Conservation (phyloP, 1,140 invertebrate species). For the Cyrtorhinus lividipennis region DNA sequence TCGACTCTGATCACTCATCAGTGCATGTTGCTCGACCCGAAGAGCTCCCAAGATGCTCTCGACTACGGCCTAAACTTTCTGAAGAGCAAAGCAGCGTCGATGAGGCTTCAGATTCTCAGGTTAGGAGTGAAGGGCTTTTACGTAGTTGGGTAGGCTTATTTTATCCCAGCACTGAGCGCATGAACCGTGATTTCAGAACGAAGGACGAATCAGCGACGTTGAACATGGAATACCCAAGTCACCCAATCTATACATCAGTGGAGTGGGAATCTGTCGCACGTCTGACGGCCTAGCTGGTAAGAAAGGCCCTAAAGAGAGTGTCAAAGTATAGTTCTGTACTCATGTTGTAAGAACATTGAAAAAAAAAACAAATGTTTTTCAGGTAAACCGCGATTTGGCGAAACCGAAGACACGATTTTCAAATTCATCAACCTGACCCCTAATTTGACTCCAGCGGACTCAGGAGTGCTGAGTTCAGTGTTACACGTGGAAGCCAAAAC, state of each 20-base stretch:
- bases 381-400: background rate
- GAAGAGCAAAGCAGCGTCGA: constrained; percentile 10
- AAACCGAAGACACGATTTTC: constrained; percentile 27
- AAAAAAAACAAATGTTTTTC: too few species aligned
- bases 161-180: background rate
- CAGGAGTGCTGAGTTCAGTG: constrained; percentile 39
- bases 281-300: constrained; percentile 35
- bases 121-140: background rate
- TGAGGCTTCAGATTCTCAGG: constrained; percentile 2
- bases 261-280: constrained; percentile 42
- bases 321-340: background rate
- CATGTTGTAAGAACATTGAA: background rate
- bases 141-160: background rate
- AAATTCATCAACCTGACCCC: constrained; percentile 42
- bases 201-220: background rate
- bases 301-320: background rate
- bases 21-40: constrained; percentile 36
- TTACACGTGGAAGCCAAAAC: constrained; percentile 42
- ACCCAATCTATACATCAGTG: constrained; percentile 41
- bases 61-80: constrained; percentile 1
- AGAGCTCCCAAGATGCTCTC: constrained; percentile 27
- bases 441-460: constrained; percentile 25
- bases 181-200: too few species aligned
- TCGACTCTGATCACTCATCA: constrained; percentile 36
- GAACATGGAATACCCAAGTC: constrained; percentile 43